phyloP scores from a whole-genome alignment of 2,797 vertebrate species.

The Sebastes kiyomatsui region DNA sequence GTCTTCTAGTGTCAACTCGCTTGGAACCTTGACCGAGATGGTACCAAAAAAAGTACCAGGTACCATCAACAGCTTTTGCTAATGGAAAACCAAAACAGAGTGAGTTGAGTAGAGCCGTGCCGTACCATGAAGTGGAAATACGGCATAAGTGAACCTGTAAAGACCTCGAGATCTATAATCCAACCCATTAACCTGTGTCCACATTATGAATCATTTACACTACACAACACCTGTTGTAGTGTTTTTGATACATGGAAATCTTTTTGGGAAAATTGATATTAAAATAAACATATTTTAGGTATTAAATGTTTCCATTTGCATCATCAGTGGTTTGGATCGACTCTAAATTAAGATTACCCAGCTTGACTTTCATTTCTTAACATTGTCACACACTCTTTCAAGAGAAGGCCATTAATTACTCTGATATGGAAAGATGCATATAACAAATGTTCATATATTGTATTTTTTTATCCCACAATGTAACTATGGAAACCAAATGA shows the following conservation, averaged over 20 bases:
- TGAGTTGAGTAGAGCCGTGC: no score
- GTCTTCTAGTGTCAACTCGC: no score
- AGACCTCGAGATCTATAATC: background rate
- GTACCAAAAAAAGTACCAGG: background rate
- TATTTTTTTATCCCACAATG: background rate
- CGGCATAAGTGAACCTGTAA: background rate
- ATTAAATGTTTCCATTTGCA: background rate
- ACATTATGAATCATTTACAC: background rate
- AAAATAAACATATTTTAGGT: background rate
- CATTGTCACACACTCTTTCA: background rate
- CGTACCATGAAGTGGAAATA: no score
- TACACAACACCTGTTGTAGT: no score
- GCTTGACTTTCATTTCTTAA: background rate
- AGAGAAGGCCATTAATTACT: background rate
- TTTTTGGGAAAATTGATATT: background rate
- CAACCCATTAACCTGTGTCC: background rate
- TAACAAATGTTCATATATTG: background rate
- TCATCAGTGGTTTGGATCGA: background rate
- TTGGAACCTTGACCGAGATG: no score
- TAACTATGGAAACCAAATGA: background rate
- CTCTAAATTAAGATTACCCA: background rate
- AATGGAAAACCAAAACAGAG: no score
- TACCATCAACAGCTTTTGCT: background rate
- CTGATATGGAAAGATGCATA: background rate
- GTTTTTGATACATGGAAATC: background rate